Base-by-base conservation (phyloP, 2,113 vertebrate genomes). In the Manacus vitellinus region DNA sequence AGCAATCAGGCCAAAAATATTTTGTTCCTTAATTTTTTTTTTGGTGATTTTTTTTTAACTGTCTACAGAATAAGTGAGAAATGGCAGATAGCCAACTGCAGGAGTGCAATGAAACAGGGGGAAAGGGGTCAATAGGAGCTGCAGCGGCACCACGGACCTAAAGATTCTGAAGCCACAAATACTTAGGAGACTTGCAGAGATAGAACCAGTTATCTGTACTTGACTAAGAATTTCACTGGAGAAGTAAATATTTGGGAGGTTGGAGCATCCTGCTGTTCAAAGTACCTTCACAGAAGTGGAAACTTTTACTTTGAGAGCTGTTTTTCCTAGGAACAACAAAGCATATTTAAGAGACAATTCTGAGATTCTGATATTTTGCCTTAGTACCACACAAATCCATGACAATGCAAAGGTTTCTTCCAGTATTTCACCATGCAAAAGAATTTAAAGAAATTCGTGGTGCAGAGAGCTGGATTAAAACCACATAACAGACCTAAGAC, bases 41-140 rank as follows among this genome's bases (percentile, higher is more conserved):
- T 27, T 33, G 5, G 7, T 3, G 4, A 5, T 5, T 5, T 44
- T 67, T 67, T 62, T 79, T 59, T 0, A 67, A 39, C 10, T 3
- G 4, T 33, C 37, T 44, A 25, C 10, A 63, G 47, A 81, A 21
- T 17, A 80, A 41, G 10, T 20, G 16, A 76, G 24, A 13, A 10
- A 78, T 3, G 0, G 24, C 14, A 3, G 1, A 37, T 4, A 37
- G 23, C 10, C 54, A 79, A 28, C 11, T 73, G 37, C 20, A 91
- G 16, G 10, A 46, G 18, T 35, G 8, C 3, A 83, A 61, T 10
- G 30, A 75, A 86, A 22, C 0, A 12, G 1, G 4, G 0, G 0
- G 8, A 27, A 46, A 46, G 18, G 5, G 0, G 1, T n/a, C 77
- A 24, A 63, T 9, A 68, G 55, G 15, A 95, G 49, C 41, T 54